Conservation (phyloP, 2,888 invertebrate species). For the Drosophila meridiana region DNA sequence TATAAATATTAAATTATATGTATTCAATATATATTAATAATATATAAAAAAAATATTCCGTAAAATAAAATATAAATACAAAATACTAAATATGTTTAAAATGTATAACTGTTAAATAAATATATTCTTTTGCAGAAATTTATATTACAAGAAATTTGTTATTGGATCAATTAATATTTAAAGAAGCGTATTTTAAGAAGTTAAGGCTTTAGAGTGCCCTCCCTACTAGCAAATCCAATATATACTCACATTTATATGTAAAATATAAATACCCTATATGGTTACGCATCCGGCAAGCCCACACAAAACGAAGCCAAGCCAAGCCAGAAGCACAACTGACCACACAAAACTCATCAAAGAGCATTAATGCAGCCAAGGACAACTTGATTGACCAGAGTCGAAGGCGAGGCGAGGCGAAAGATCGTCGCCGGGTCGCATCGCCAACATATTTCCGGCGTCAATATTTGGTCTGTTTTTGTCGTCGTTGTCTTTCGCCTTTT, state of each 20-base stretch:
- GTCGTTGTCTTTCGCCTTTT: slow-evolving; percentile 37
- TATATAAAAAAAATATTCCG: too few species aligned
- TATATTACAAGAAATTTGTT: too few species aligned
- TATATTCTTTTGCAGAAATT: too few species aligned
- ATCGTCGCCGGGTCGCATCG: slow-evolving; percentile 42
- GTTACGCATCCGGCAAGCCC: slow-evolving; percentile 41
- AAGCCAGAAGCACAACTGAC: slow-evolving; percentile 28
- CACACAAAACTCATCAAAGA: slow-evolving; percentile 39
- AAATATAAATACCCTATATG: background rate
- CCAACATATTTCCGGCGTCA: slow-evolving; percentile 70
- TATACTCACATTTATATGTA: background rate
- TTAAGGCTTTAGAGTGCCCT: background rate
- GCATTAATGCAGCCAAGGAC: slow-evolving; percentile 55
- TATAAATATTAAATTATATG: too few species aligned
- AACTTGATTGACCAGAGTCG: slow-evolving; percentile 49
- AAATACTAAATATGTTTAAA: too few species aligned
- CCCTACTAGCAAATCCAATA: background rate
- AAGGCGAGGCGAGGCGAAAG: background rate
- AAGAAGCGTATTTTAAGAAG: too few species aligned
- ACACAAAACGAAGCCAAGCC: slow-evolving; percentile 28
- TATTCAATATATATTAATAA: too few species aligned
- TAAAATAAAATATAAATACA: too few species aligned
- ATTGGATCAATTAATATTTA: too few species aligned
- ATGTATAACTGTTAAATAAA: too few species aligned
- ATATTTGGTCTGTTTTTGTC: slow-evolving; percentile 17